Base-by-base conservation (phyloP, 2,888 invertebrate species). In the Stramonita haemastoma region DNA sequence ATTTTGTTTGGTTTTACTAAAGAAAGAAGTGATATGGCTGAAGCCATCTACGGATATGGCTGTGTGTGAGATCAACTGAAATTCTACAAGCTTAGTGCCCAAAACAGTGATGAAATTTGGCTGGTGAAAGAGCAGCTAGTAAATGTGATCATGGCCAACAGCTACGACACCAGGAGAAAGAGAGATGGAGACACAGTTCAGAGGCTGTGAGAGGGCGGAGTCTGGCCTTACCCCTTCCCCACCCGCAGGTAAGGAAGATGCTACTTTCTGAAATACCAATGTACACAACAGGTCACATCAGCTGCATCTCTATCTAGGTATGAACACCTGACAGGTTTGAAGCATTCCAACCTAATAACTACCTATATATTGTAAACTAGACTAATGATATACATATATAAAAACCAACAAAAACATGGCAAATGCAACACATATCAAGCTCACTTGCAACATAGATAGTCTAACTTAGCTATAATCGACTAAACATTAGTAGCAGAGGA, bases 231-330 rank as follows among this genome's bases (percentile, higher is more conserved):
- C 86, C 86, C 56, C 86, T 32, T 34, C 86, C 60, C 34, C 86
- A 66, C 86, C 86, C 86, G 15, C 1, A 0, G 86, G 86, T 66
- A 66, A 66, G 86, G 86, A 86, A 86, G 86, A 86, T 22, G 86
- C 66, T 66, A 86, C 86, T 66, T 22, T 66, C 86, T 86, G 86
- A n/a, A 86, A 86, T 29, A 29, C 46, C 81, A 83, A 83, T 46
- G 36, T 36, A 83, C 81, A 79, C 19, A 73, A 73, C 73, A 73
- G 4, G 29, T 46, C 46, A 83, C 81, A 83, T 83, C 36, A 79
- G n/a, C 22, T 73, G 73, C n/a, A 46, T 46, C 46, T 46, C 4
- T 46, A 46, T 2, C 46, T 2, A 46, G 4, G 46, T 46, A 46
- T 8, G 46, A 8, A 46, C 46, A 46, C 46, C 46, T 8, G 46